Evolutionary conservation across 1,140 invertebrate species (phyloP).

Genomic region (Steinernema khuongi): DNA sequence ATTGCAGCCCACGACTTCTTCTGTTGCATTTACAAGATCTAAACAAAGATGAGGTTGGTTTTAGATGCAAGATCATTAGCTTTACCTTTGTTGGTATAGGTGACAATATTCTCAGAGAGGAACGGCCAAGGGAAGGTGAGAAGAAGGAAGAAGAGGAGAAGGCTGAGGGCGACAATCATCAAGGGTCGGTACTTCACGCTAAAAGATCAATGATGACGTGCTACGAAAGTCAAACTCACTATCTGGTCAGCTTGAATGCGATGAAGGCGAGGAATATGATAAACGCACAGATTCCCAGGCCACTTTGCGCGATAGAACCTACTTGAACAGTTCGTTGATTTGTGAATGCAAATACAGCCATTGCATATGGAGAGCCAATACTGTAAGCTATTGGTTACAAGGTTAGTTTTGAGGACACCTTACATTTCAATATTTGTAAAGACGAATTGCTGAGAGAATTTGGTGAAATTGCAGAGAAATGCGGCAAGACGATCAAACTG

Average conservation of each 20-base stretch:
- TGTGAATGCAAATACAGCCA: conserved; percentile 17
- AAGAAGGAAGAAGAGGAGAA: not conserved
- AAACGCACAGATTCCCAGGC: not conserved
- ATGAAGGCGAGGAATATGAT: conserved; percentile 17
- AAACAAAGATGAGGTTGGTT: not conserved
- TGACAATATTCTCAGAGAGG: not conserved
- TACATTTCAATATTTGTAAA: conserved; percentile 26
- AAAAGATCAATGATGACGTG: not conserved
- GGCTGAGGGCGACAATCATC: not conserved
- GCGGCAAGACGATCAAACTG: conserved; percentile 22
- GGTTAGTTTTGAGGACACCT: not conserved
- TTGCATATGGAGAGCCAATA: not conserved
- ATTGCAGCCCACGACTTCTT: conserved; percentile 7
- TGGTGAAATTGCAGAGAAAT: conserved; percentile 38
- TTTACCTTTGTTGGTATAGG: not conserved
- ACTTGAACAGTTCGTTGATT: conserved; percentile 3
- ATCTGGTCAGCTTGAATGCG: conserved; percentile 3
- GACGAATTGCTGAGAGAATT: conserved; percentile 45
- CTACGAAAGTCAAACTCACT: not conserved
- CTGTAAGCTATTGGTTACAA: not conserved
- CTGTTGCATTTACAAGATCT: not conserved
- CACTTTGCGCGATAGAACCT: not conserved
- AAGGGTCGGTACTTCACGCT: not conserved
- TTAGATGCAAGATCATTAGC: not conserved
- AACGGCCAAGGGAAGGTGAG: conserved; percentile 1